phyloP scores from a whole-genome alignment of 2,113 vertebrate species.

The Ammodytes dubius region DNA sequence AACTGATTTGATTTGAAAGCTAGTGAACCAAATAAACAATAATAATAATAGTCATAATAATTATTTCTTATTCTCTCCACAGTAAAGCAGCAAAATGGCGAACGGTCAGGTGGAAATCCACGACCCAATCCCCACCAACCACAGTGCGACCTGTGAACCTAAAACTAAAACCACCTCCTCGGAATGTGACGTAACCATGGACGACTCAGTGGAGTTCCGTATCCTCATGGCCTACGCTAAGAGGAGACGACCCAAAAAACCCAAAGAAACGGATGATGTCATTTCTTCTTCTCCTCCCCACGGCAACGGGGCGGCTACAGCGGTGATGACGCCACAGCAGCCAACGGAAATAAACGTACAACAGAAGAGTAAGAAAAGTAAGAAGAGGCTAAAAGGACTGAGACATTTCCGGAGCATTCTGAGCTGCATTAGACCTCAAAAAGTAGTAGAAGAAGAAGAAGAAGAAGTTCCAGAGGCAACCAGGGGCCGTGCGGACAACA shows the following conservation, averaged over 20 bases:
- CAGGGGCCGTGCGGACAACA: no score
- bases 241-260: conserved; percentile 33
- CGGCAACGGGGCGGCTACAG: no score
- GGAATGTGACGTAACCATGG: background rate
- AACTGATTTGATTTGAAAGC: no score
- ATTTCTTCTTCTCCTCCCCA: no score
- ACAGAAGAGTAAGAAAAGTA: background rate
- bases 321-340: background rate
- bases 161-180: background rate
- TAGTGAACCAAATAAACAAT: no score
- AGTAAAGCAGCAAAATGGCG: conserved; percentile 54
- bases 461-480: no score
- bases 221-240: conserved; percentile 72
- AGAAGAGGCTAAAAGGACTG: conserved; percentile 2
- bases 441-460: no score
- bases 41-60: no score
- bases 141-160: fast-evolving
- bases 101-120: conserved; percentile 37
- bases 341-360: background rate
- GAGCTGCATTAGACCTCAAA: no score
- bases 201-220: conserved; percentile 65
- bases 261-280: background rate
- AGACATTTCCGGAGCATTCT: no score
- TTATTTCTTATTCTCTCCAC: background rate
- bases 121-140: background rate